Conservation (phyloP, 2,797 vertebrate species). For the Rachycentron canadum region DNA sequence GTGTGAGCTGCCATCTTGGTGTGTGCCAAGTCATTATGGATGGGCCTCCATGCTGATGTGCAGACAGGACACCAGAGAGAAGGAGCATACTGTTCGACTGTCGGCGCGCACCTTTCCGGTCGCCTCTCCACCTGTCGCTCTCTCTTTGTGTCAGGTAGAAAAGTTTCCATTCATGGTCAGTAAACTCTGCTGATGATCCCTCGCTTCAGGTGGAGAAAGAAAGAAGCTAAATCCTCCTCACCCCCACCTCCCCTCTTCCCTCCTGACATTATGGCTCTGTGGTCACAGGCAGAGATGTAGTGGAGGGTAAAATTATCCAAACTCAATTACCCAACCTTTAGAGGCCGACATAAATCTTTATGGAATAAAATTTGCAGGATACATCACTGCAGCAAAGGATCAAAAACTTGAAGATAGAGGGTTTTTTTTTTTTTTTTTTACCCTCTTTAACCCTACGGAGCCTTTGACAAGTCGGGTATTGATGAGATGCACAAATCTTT, state of each 20-base stretch:
- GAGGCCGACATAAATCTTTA: constrained; percentile 53
- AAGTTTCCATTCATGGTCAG: background rate
- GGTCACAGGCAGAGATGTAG: constrained; percentile 48
- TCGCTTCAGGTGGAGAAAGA: background rate
- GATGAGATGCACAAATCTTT: constrained; percentile 29
- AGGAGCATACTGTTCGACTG: constrained; percentile 17
- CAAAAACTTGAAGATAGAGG: constrained; percentile 45
- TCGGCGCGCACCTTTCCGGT: constrained; percentile 19
- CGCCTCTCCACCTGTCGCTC: constrained; percentile 7
- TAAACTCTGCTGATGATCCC: background rate
- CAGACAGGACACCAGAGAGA: constrained; percentile 59
- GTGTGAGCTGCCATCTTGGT: constrained; percentile 69
- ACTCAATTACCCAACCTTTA: constrained; percentile 59
- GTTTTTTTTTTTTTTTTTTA: constrained; percentile 61
- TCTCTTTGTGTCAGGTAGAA: background rate
- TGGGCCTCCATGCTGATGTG: constrained; percentile 62
- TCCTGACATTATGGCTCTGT: constrained; percentile 2
- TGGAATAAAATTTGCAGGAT: constrained; percentile 45
- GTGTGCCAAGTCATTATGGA: constrained; percentile 67
- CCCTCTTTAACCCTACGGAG: constrained; percentile 36
- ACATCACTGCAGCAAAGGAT: constrained; percentile 29
- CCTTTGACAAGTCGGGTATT: constrained; percentile 30
- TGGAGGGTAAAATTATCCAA: constrained; percentile 48
- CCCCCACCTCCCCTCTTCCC: background rate
- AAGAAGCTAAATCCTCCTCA: constrained; percentile 6